Base-by-base conservation (phyloP, 2,113 vertebrate species). In the Colaptes auratus region DNA sequence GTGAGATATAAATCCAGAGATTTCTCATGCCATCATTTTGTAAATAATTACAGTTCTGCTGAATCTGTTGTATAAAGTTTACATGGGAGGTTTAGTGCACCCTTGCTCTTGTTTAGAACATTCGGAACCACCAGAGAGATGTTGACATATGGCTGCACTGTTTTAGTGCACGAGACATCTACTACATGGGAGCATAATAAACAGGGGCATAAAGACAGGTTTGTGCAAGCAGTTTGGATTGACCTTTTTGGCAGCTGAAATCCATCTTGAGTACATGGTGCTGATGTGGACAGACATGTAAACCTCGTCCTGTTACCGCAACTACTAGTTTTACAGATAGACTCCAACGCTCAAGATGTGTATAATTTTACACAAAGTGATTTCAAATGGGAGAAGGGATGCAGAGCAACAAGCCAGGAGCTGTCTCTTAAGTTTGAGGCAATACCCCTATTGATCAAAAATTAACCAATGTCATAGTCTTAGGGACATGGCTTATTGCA, bases 41-140 rank as follows among this genome's bases (percentile, higher is more conserved):
- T 99, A 99, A 99, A 99, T 99, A 99, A 99, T 99, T 99, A 99
- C 97, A 99, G 99, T 99, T 99, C 98, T 98, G 99, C 98, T 98
- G 98, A 99, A 99, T 98, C 98, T 98, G 98, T 99, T 99, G 98
- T 99, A 99, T 99, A 99, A 99, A 99, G 99, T 99, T 99, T 99
- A 99, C 98, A 98, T 98, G 98, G 98, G 98, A 99, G 98, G 99
- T 99, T 99, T 99, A 99, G 98, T 98, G 98, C 99, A 99, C 99
- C 98, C 99, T 99, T 97, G 98, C 99, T 98, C 98, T 99, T 99
- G 99, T 99, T 99, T 99, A 98, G 98, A 99, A 98, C 98, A 98
- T 98, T 98, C 97, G 96, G 98, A 99, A 99, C 98, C 99, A 98
- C 99, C 98, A 99, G 99, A 98, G 98, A 98, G 98, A 99, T 99